Base-by-base conservation (phyloP, 2,113 vertebrate species). In the Marcusenius ussheri region DNA sequence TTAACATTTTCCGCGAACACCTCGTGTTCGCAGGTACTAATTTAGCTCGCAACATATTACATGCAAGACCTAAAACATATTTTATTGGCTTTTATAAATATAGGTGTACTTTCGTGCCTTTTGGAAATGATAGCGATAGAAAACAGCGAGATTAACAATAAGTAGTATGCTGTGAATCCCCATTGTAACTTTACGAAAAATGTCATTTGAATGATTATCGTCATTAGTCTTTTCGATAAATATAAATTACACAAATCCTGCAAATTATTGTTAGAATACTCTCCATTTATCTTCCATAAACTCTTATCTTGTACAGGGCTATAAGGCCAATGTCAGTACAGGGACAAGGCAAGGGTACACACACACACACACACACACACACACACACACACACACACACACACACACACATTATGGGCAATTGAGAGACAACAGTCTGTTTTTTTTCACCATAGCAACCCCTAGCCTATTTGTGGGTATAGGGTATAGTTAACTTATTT, bases 11-110 rank as follows among this genome's bases (percentile, higher is more conserved):
- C 15, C 31, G 42, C 1, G 74, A 80, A 42, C 31, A 35, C 74
- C 74, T 80, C 35, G 74, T 80, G 74, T 42, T 80, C 17, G 74
- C 35, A 80, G 35, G 74, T 80, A 80, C 31, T 19, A 80, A 80
- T 80, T 80, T 39, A 42, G 17, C 31, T 42, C 31, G 39, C 35
- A 80, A 80, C 74, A 80, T 39, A 80, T 80, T 19, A 80, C 74
- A 80, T 80, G 74, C 39, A 80, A 80, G 74, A 42, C 74, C 74
- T 80, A 80, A 80, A 80, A 80, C 35, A 80, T 39, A 80, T 80
- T 80, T 80, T 42, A 42, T 35, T 42, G 13, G 74, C 31, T 80
- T 10, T 80, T 80, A 80, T 19, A 80, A 80, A 80, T 39, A 42
- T 8, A 80, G 15, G 74, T 31, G 62, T 70, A 70, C 74, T 80